These are phyloP conservation scores for Neotoxoptera formosana DNA, from an alignment of 1,140 invertebrate species.

Conservation along the genomic window DNA sequence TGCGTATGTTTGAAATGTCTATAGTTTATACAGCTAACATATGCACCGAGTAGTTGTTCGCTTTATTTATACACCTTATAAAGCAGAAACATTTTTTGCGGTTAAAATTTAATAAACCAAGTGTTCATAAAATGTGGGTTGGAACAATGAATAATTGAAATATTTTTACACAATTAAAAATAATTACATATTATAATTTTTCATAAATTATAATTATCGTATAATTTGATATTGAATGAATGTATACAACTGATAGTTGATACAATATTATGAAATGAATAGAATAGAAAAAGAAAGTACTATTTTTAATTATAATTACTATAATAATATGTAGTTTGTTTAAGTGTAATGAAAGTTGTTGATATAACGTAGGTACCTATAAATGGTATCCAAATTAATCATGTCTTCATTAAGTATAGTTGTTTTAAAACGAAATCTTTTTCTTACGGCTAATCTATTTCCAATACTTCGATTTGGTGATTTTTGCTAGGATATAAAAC, in stretches of 20 bases:
- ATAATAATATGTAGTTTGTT: background rate
- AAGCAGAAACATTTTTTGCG: background rate
- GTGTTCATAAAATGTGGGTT: background rate
- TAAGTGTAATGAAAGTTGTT: background rate
- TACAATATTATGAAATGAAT: background rate
- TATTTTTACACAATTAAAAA: background rate
- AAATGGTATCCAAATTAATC: background rate
- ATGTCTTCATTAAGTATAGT: background rate
- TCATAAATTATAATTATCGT: background rate
- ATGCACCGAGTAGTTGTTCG: background rate
- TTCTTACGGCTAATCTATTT: background rate
- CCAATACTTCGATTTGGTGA: background rate
- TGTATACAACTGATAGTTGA: background rate
- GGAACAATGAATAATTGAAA: background rate
- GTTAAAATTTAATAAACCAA: background rate
- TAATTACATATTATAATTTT: background rate
- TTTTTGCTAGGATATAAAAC: background rate
- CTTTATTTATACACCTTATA: background rate
- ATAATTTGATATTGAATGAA: background rate
- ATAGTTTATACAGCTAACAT: background rate
- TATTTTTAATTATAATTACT: background rate
- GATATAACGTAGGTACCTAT: background rate
- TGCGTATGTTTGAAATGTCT: background rate
- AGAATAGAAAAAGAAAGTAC: background rate
- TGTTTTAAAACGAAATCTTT: background rate